Percentiles rank a stretch among this genome's conserved stretches.
These are phyloP conservation scores for Sinocyclocheilus anshuiensis DNA, from an alignment of 2,113 vertebrate genomes.

Conservation along the genomic window DNA sequence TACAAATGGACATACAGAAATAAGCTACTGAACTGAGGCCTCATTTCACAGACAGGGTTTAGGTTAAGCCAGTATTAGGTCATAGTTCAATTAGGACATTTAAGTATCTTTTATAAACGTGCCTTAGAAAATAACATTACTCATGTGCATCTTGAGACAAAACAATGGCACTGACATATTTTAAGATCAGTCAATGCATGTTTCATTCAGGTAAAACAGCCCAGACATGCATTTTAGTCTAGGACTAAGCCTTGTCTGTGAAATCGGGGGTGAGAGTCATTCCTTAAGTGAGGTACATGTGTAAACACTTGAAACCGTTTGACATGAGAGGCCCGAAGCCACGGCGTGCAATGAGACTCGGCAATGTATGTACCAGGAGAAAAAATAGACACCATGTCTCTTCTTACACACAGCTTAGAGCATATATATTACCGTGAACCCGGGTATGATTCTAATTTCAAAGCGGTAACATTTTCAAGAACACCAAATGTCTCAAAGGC, in stretches of 20 bases:
- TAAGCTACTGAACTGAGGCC: neutral
- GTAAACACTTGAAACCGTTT: slow-evolving; percentile 27
- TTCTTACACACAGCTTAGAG: slow-evolving; percentile 35
- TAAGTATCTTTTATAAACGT: too few species aligned
- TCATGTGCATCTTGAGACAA: too few species aligned
- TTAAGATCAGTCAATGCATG: too few species aligned
- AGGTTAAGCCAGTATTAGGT: too few species aligned
- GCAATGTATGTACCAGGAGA: slow-evolving; percentile 18
- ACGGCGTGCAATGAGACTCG: neutral
- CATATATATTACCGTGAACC: slow-evolving; percentile 38
- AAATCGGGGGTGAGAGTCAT: neutral
- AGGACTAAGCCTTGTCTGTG: too few species aligned
- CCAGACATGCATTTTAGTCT: too few species aligned
- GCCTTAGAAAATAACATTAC: too few species aligned
- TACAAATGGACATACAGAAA: slow-evolving; percentile 6
- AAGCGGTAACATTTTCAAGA: slow-evolving; percentile 13
- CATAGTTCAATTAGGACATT: too few species aligned
- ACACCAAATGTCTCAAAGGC: neutral
- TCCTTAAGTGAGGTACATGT: slow-evolving; percentile 1
- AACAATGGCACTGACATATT: too few species aligned
- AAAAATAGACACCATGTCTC: slow-evolving; percentile 52
- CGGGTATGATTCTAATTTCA: slow-evolving; percentile 21
- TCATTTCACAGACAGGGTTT: too few species aligned
- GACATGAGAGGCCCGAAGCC: neutral
- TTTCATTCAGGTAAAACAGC: too few species aligned